phyloP scores from a whole-genome alignment of 2,888 invertebrate genomes.

The Diplazon laetatorius region DNA sequence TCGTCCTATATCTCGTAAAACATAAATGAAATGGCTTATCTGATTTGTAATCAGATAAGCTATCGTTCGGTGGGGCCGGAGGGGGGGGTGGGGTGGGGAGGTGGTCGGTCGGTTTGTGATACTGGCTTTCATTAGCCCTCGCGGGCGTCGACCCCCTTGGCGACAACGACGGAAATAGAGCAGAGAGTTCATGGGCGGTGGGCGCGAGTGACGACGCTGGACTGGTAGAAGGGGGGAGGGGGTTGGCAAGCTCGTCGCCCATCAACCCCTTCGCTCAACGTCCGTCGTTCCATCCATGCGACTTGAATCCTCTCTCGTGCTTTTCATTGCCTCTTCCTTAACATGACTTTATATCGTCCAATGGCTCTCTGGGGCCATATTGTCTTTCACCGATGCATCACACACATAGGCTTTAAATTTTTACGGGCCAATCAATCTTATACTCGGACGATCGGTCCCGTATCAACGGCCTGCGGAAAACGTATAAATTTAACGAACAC shows the following conservation, averaged over 20 bases:
- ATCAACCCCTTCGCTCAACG: no score
- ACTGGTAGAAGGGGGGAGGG: no score
- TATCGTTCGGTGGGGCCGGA: no score
- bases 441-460: not conserved
- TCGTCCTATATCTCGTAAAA: constrained; percentile 67
- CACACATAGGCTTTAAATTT: constrained; percentile 1
- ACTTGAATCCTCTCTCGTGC: no score
- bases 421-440: constrained; percentile 15
- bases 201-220: not conserved
- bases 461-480: not conserved
- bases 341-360: constrained; percentile 1
- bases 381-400: not conserved
- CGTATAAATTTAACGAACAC: no score
- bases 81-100: no score
- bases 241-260: not conserved
- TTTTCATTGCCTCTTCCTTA: not conserved
- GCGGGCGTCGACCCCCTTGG: constrained; percentile 25
- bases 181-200: not conserved
- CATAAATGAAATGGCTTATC: constrained; percentile 73
- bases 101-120: constrained; percentile 48
- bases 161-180: constrained; percentile 11
- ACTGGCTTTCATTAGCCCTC: constrained; percentile 39
- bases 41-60: constrained; percentile 70
- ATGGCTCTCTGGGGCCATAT: not conserved
- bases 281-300: no score